Evolutionary conservation across 2,113 vertebrate genomes (phyloP).

Genomic region (Vulpes vulpes): DNA sequence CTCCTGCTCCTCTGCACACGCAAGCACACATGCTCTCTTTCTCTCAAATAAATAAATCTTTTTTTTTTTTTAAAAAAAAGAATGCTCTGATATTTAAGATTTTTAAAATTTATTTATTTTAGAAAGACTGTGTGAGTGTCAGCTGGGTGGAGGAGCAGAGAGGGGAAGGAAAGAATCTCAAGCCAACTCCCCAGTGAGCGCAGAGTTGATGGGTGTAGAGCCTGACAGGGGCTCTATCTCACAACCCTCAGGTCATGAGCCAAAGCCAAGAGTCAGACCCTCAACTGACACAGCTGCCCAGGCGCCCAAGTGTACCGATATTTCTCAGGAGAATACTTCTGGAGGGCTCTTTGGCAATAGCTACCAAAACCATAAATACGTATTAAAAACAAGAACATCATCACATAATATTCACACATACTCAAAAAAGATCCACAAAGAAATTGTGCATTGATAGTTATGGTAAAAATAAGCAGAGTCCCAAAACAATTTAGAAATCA

Average conservation of each 20-base stretch:
- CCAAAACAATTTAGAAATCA: background rate
- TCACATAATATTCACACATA: background rate
- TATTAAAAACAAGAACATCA: background rate
- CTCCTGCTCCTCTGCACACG: no score
- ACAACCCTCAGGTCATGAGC: background rate
- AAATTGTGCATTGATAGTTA: background rate
- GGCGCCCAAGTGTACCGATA: background rate
- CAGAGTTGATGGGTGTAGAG: background rate
- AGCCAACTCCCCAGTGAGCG: background rate
- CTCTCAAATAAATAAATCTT: background rate
- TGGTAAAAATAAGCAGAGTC: background rate
- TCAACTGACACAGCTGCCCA: background rate
- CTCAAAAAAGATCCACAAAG: background rate
- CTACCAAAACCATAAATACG: background rate
- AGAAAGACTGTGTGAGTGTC: background rate
- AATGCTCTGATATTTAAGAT: background rate
- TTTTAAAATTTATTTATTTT: background rate
- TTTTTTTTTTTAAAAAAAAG: background rate
- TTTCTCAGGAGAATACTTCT: background rate
- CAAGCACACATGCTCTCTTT: background rate
- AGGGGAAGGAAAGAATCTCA: background rate
- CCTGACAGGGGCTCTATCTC: background rate
- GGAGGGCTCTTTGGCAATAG: background rate
- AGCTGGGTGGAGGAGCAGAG: background rate
- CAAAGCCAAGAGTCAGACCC: background rate